Evolutionary conservation across 2,888 invertebrate species (phyloP), one percentile per base, ranked within the genome.

Genomic region (Drosophila greeni): DNA sequence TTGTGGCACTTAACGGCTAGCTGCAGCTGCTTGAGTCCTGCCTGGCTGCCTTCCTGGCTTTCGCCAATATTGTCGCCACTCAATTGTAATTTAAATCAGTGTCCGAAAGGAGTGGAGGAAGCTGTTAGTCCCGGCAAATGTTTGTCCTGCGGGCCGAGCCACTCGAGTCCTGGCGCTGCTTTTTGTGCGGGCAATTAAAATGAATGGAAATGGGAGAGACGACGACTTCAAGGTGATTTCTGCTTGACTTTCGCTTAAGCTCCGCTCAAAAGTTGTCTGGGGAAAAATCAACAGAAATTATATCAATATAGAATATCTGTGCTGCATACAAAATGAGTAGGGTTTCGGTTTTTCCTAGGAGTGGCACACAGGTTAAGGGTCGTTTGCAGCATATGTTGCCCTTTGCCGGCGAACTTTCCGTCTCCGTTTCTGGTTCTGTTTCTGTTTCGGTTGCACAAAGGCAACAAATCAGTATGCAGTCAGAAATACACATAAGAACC

Each of bases 381-480:
- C 79, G 75, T 78, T 78, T 55, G 48, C 62, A 75, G 81, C 79
- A 83, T 81, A 75, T 80, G 79, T 81, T 67, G 79, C 70, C 48
- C 80, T 47, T 37, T 66, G 69, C 69, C 64, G 36, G 47, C 40
- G 60, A 62, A 68, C 42, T 67, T 67, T 67, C 29, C 29, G 29
- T 29, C 26, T 26, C 23, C 56, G 18, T 39, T 20, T 56, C 51
- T 3, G 47, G n/a, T 48, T 56, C 57, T 26, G 36, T 34, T 48
- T 36, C 64, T 57, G 73, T 72, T 72, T 70, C 62, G 68, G 75
- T 71, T 76, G 84, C 82, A 82, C 73, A 73, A 74, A 70, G 70
- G 73, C 79, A 85, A 77, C 82, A 85, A 83, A 83, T 83, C 84
- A 85, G 83, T 83, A 85, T 83, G 79, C 84, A 85, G 82, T 76